Percentiles rank a stretch among this genome's conserved stretches.
Conservation (phyloP, 1,140 invertebrate species). For the Polypedilum vanderplanki region DNA sequence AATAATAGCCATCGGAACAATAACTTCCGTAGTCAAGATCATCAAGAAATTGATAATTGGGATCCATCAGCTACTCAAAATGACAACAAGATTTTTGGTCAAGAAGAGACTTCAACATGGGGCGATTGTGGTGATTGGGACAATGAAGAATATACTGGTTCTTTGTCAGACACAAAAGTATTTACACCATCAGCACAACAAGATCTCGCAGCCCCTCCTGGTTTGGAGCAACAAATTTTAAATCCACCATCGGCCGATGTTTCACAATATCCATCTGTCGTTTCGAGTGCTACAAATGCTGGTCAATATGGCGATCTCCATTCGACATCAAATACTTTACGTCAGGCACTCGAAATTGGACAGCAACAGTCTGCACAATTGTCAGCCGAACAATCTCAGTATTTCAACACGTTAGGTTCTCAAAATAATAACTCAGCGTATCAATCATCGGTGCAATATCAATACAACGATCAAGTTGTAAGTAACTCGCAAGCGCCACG, state of each 20-base stretch:
- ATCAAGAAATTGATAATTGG: slow-evolving; percentile 48
- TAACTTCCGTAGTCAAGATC: slow-evolving; percentile 37
- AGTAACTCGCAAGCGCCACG: slow-evolving; percentile 37
- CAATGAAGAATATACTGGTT: slow-evolving; percentile 90
- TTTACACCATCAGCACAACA: slow-evolving; percentile 65
- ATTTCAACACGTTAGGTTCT: slow-evolving; percentile 43
- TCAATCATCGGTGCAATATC: slow-evolving; percentile 31
- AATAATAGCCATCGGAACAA: slow-evolving; percentile 35
- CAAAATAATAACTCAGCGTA: slow-evolving; percentile 35
- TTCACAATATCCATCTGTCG: slow-evolving; percentile 31
- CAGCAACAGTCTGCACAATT: slow-evolving; percentile 38
- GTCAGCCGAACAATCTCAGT: slow-evolving; percentile 45
- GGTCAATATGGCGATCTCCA: slow-evolving; percentile 32
- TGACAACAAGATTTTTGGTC: slow-evolving; percentile 33
- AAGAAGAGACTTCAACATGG: not conserved
- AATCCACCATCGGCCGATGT: slow-evolving; percentile 35
- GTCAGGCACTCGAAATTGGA: slow-evolving; percentile 34
- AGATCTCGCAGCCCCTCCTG: slow-evolving; percentile 41
- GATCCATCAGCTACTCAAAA: slow-evolving; percentile 44
- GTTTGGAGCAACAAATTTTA: slow-evolving; percentile 39
- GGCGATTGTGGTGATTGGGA: slow-evolving; percentile 67
- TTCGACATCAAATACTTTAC: slow-evolving; percentile 21
- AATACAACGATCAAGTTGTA: slow-evolving; percentile 39
- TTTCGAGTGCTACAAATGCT: slow-evolving; percentile 32
- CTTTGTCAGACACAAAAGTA: slow-evolving; percentile 88